Percentiles rank a stretch among this genome's conserved stretches.
phyloP scores from a whole-genome alignment of 1,140 invertebrate genomes.

The Amphibalanus amphitrite region DNA sequence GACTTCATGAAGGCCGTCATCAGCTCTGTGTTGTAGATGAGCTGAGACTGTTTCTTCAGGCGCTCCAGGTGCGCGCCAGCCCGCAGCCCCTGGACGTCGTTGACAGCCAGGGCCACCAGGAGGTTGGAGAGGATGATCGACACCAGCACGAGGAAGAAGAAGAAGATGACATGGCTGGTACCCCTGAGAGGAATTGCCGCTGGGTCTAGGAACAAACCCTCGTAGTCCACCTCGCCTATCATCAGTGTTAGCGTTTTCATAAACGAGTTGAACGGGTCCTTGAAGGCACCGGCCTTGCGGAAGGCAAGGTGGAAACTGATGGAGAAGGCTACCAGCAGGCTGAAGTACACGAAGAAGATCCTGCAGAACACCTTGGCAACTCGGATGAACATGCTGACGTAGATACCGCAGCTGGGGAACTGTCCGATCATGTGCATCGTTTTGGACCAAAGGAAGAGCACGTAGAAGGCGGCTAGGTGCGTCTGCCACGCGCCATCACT shows the following conservation, averaged over 20 bases:
- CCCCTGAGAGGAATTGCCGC: neutral
- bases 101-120: slow-evolving; percentile 42
- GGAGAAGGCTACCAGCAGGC: slow-evolving; percentile 35
- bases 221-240: slow-evolving; percentile 39
- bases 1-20: slow-evolving; percentile 12
- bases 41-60: slow-evolving; percentile 28
- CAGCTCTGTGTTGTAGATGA: slow-evolving; percentile 26
- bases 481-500: slow-evolving; percentile 25
- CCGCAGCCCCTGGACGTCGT: slow-evolving; percentile 37
- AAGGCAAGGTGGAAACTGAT: slow-evolving; percentile 36
- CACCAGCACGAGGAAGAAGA: slow-evolving; percentile 39
- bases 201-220: slow-evolving; percentile 25
- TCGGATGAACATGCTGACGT: slow-evolving; percentile 18
- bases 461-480: slow-evolving; percentile 31
- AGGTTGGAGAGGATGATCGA: slow-evolving; percentile 43
- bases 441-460: slow-evolving; percentile 34
- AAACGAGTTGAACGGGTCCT: slow-evolving; percentile 27
- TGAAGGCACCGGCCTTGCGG: slow-evolving; percentile 26
- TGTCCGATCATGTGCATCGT: slow-evolving; percentile 33
- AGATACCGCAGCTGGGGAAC: slow-evolving; percentile 20
- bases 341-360: slow-evolving; percentile 32
- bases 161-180: slow-evolving; percentile 32
- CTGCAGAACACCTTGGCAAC: slow-evolving; percentile 18
- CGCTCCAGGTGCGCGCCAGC: slow-evolving; percentile 30
- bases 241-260: slow-evolving; percentile 39